phyloP scores from a whole-genome alignment of 2,888 invertebrate genomes.

The Drosophila anomalata region DNA sequence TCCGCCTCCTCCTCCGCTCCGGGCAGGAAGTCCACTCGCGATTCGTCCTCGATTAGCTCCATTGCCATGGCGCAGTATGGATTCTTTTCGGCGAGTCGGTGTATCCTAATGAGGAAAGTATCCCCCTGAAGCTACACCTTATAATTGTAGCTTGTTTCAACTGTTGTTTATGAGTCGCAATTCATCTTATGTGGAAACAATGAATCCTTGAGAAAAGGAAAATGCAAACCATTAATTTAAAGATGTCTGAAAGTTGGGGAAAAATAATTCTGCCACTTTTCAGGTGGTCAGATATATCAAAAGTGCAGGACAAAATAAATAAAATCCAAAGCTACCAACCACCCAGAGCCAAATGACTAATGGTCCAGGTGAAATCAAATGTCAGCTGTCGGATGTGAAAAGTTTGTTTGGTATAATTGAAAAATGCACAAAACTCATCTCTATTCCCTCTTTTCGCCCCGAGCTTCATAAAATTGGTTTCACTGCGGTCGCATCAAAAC shows the following conservation, averaged over 20 bases:
- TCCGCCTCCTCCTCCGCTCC: slow-evolving; percentile 80
- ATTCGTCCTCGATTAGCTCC: slow-evolving; percentile 52
- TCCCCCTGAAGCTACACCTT: background rate
- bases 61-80: slow-evolving; percentile 45
- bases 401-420: slow-evolving; percentile 58
- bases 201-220: slow-evolving; percentile 20
- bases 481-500: slow-evolving; percentile 10
- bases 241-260: background rate
- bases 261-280: slow-evolving; percentile 1
- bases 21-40: slow-evolving; percentile 60
- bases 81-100: slow-evolving; percentile 1
- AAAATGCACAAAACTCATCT: slow-evolving; percentile 18
- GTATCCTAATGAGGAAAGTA: slow-evolving; percentile 16
- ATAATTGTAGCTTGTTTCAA: background rate
- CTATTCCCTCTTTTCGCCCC: background rate
- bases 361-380: slow-evolving; percentile 42
- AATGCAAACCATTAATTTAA: slow-evolving; percentile 4
- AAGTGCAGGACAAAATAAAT: slow-evolving; percentile 7
- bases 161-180: slow-evolving; percentile 44
- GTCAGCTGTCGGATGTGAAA: slow-evolving; percentile 36
- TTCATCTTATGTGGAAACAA: slow-evolving; percentile 53
- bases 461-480: background rate
- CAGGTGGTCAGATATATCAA: slow-evolving; percentile 7
- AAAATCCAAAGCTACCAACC: slow-evolving; percentile 9
- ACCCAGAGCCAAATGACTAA: slow-evolving; percentile 20